Percentiles rank a stretch among this genome's conserved stretches.
Evolutionary conservation across 2,888 invertebrate genomes (phyloP).

Genomic region (Ichneumoninae sp.): DNA sequence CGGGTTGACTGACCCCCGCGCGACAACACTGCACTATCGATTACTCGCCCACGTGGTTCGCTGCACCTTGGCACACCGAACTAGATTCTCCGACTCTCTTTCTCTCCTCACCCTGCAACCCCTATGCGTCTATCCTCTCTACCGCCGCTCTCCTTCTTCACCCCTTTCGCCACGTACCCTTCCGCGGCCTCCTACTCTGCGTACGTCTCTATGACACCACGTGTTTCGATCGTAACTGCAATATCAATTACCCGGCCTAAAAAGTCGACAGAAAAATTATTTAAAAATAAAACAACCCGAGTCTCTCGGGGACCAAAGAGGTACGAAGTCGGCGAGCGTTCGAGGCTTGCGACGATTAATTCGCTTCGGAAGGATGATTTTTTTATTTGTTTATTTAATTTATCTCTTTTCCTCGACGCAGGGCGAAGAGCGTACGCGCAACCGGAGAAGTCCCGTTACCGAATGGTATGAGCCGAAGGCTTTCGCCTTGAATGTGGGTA

Average conservation of each 20-base stretch:
- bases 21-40: constrained; percentile 83
- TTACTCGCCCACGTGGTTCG: constrained; percentile 81
- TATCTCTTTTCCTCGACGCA: background rate
- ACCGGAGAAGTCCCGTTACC: constrained; percentile 50
- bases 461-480: constrained; percentile 53
- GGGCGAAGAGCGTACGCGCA: constrained; percentile 36
- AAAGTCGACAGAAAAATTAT: background rate
- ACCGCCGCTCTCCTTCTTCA: constrained; percentile 4
- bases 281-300: background rate
- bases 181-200: constrained; percentile 1
- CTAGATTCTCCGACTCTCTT: constrained; percentile 69
- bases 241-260: background rate
- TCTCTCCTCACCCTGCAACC: constrained; percentile 43
- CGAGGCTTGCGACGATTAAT: background rate
- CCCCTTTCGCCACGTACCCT: constrained; percentile 19
- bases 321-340: background rate
- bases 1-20: constrained; percentile 82
- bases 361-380: background rate
- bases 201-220: constrained; percentile 44
- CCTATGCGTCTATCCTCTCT: constrained; percentile 44
- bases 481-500: constrained; percentile 40
- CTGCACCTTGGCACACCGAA: constrained; percentile 79
- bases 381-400: background rate
- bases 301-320: background rate
- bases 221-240: constrained; percentile 26